Evolutionary conservation across 1,140 invertebrate genomes (phyloP), one percentile per base, ranked within the genome.

Genomic region (Leucophenga varia): DNA sequence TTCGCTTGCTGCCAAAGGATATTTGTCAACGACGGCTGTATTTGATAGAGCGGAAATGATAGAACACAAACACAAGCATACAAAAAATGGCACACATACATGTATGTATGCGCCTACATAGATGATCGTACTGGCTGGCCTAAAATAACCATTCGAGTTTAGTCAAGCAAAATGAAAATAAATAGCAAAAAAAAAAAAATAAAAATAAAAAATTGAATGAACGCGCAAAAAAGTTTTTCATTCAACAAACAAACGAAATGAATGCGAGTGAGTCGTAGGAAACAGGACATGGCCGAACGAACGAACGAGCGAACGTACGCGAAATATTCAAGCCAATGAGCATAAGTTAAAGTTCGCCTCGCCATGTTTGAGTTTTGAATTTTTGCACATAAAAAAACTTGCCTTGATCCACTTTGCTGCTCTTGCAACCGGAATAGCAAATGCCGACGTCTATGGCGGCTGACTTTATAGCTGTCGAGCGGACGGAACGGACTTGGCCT

Each of bases 331-430:
- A 25, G 22, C 22, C 46, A 44, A 46, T 49, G 50, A 56, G 55
- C 59, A 54, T 59, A 61, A 59, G 63, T 52, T 52, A 45, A 67
- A 65, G 63, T 65, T 65, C 57, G n/a, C n/a, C 22, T 28, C 52
- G 50, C 45, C 41, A 43, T 50, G 47, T 50, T 64, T 46, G 38
- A 56, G 48, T 50, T 45, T 37, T 37, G 35, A 37, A 57, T 43
- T 47, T 63, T 6, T 37, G 35, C n/a, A n/a, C n/a, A n/a, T n/a
- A n/a, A n/a, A n/a, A 49, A 25, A 25, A 6, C 57, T 61, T 25
- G 64, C 63, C 63, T 67, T 67, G 63, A 67, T 67, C 63, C 60
- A 67, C 56, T 67, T 67, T 64, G 49, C 50, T n/a, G n/a, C n/a
- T n/a, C n/a, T n/a, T n/a, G n/a, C n/a, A n/a, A n/a, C n/a, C n/a